Evolutionary conservation across 2,113 vertebrate genomes (phyloP).

Genomic region (Cavia porcellus): DNA sequence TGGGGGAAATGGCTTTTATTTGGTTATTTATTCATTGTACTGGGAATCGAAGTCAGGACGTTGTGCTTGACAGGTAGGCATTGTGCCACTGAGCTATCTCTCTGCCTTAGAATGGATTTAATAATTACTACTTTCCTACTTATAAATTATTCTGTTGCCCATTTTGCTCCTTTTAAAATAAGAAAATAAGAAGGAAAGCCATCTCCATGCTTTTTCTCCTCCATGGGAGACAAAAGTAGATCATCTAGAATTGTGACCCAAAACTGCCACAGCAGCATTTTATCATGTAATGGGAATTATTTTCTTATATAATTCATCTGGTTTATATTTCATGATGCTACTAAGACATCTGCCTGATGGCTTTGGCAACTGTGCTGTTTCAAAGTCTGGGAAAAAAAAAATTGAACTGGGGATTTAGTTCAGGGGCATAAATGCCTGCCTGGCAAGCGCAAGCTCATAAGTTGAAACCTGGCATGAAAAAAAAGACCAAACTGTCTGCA

Average conservation of each 20-base stretch:
- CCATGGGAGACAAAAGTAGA: neutral
- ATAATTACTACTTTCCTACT: neutral
- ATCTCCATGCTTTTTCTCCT: neutral
- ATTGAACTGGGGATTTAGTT: no score
- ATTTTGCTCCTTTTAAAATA: neutral
- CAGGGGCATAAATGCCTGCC: no score
- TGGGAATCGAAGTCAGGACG: no score
- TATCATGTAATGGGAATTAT: neutral
- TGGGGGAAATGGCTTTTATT: no score
- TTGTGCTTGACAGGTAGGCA: no score
- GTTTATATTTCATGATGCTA: neutral
- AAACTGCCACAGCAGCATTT: neutral
- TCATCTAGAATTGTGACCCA: no score
- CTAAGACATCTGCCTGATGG: neutral
- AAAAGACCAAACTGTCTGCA: neutral
- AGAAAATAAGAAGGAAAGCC: neutral
- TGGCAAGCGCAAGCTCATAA: no score
- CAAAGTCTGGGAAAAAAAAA: no score
- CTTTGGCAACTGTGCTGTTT: neutral
- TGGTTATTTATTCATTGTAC: no score
- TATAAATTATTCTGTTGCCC: neutral
- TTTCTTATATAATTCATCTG: neutral
- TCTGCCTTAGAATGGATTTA: neutral
- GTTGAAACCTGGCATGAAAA: no score
- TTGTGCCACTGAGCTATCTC: no score